A percentile compares a stretch with the other conserved stretches of the same genome.
Evolutionary conservation across 2,888 invertebrate genomes (phyloP).

Genomic region (Steinernema hermaphroditum): DNA sequence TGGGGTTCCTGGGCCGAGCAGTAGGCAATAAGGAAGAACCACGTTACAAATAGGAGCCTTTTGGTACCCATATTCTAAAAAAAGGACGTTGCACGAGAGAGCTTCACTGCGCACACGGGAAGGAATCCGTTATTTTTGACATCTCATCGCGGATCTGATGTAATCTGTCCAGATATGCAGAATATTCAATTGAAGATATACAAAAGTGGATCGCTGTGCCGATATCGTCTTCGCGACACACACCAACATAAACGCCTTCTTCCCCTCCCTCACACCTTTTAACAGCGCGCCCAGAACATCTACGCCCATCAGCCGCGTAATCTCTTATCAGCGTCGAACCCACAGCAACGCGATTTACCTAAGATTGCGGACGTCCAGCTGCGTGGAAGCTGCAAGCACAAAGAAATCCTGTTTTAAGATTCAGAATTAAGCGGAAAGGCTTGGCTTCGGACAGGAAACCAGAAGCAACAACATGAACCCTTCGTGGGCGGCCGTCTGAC

Average conservation of each 20-base stretch:
- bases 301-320: not conserved
- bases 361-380: not conserved
- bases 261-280: not conserved
- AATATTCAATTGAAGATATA: slow-evolving; percentile 22
- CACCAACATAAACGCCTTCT: slow-evolving; percentile 2
- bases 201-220: slow-evolving; percentile 26
- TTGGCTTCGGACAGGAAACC: no score
- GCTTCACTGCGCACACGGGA: not conserved
- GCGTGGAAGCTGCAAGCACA: not conserved
- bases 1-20: not conserved
- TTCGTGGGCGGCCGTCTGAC: no score
- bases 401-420: not conserved
- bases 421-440: not conserved
- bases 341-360: slow-evolving; percentile 7
- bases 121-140: slow-evolving; percentile 20
- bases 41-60: slow-evolving; percentile 2
- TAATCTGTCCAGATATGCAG: slow-evolving; percentile 20
- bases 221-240: slow-evolving; percentile 20
- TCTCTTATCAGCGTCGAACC: slow-evolving; percentile 12
- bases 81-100: not conserved
- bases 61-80: slow-evolving; percentile 11
- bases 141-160: slow-evolving; percentile 11
- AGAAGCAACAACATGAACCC: no score
- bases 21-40: not conserved
- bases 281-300: not conserved